phyloP scores from a whole-genome alignment of 2,888 invertebrate species.

The Sarcophaga subvicina region DNA sequence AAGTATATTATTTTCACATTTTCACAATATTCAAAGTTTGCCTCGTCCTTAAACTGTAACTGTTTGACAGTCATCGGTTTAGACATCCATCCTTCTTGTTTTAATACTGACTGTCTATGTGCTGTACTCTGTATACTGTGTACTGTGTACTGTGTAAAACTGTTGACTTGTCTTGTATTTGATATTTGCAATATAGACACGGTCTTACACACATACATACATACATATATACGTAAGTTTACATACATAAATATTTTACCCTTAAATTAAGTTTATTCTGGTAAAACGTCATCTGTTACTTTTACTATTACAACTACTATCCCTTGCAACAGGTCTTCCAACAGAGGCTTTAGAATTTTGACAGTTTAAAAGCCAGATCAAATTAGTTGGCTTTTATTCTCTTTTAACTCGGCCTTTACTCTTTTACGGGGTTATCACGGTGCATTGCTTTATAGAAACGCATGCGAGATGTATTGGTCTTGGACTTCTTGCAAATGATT shows the following conservation, averaged over 20 bases:
- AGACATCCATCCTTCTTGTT: slow-evolving; percentile 68
- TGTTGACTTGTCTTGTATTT: slow-evolving; percentile 68
- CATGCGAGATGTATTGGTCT: no score
- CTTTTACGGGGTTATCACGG: no score
- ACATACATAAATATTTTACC: slow-evolving; percentile 54
- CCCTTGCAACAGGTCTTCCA: neutral
- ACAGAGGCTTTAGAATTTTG: no score
- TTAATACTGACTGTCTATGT: slow-evolving; percentile 30
- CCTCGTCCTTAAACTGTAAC: slow-evolving; percentile 55
- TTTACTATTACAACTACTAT: slow-evolving; percentile 54
- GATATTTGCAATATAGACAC: slow-evolving; percentile 33
- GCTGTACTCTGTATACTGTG: neutral
- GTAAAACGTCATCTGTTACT: slow-evolving; percentile 74
- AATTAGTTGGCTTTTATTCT: no score
- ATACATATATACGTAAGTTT: neutral
- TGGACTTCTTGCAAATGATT: no score
- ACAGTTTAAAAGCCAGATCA: no score
- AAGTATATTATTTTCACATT: slow-evolving; percentile 62
- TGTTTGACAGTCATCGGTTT: slow-evolving; percentile 67
- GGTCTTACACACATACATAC: neutral
- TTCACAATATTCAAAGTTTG: slow-evolving; percentile 51
- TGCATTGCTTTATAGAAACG: no score
- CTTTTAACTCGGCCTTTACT: no score
- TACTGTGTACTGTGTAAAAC: slow-evolving; percentile 57
- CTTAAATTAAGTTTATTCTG: slow-evolving; percentile 72